Percentiles rank a stretch among this genome's conserved stretches.
These are phyloP conservation scores for Acromyrmex heyeri DNA, from an alignment of 1,140 invertebrate genomes.

Conservation along the genomic window DNA sequence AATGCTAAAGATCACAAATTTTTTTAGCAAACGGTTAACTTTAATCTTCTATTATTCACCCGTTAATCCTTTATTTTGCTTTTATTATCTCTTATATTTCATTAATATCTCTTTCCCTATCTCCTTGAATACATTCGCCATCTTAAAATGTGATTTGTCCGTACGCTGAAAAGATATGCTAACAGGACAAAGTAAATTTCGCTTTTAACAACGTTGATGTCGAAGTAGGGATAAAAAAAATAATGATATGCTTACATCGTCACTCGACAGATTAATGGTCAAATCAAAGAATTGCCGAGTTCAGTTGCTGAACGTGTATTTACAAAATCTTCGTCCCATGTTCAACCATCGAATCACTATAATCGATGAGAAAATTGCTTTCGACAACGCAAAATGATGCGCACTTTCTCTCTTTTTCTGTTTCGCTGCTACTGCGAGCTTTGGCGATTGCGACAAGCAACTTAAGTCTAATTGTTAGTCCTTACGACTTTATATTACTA, in stretches of 20 bases:
- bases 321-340: slow-evolving; percentile 56
- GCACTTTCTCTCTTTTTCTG: slow-evolving; percentile 15
- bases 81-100: background rate
- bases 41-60: slow-evolving; percentile 17
- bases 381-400: background rate
- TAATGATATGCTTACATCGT: slow-evolving; percentile 33
- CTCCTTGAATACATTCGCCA: slow-evolving; percentile 39
- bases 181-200: slow-evolving; percentile 38
- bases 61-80: slow-evolving; percentile 11
- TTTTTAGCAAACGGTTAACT: slow-evolving; percentile 9
- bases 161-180: slow-evolving; percentile 36
- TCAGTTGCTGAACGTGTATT: slow-evolving; percentile 54
- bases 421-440: slow-evolving; percentile 53
- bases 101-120: slow-evolving; percentile 24
- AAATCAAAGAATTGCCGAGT: slow-evolving; percentile 20
- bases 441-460: slow-evolving; percentile 72
- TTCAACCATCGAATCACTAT: slow-evolving; percentile 24
- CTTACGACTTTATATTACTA: slow-evolving; percentile 42
- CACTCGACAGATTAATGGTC: slow-evolving; percentile 14
- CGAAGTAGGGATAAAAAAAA: slow-evolving; percentile 44
- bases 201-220: slow-evolving; percentile 9
- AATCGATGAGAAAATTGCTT: slow-evolving; percentile 27
- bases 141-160: slow-evolving; percentile 56
- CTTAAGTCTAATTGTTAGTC: slow-evolving; percentile 61
- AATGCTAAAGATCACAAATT: slow-evolving; percentile 23